Evolutionary conservation across 2,797 vertebrate genomes (phyloP).

Genomic region (Rhadinocentrus ornatus): DNA sequence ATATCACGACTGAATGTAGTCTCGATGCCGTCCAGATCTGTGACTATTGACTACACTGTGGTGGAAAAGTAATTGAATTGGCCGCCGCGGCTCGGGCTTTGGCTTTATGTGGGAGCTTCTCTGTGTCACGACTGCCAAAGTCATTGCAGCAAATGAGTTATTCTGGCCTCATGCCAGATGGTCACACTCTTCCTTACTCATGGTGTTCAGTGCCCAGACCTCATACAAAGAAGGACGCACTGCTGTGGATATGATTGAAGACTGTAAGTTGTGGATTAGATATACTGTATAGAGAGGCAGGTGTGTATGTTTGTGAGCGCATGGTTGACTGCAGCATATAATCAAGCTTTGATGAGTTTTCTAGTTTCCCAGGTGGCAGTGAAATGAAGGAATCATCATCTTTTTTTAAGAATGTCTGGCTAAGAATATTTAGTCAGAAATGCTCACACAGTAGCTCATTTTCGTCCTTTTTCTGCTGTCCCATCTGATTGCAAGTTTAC

Average conservation of each 20-base stretch:
- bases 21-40: slow-evolving; percentile 48
- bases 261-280: slow-evolving; percentile 67
- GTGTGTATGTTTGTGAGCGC: slow-evolving; percentile 43
- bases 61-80: slow-evolving; percentile 71
- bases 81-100: slow-evolving; percentile 58
- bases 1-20: slow-evolving; percentile 41
- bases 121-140: slow-evolving; percentile 69
- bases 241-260: slow-evolving; percentile 60
- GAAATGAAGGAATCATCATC: slow-evolving; percentile 67
- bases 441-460: slow-evolving; percentile 18
- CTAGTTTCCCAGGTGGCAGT: slow-evolving; percentile 67
- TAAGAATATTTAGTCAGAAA: slow-evolving; percentile 58
- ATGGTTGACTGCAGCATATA: slow-evolving; percentile 60
- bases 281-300: slow-evolving; percentile 32
- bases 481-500: background rate
- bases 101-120: slow-evolving; percentile 65
- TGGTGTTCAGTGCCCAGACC: slow-evolving; percentile 51
- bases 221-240: slow-evolving; percentile 55
- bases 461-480: slow-evolving; percentile 9
- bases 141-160: slow-evolving; percentile 81
- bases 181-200: slow-evolving; percentile 45
- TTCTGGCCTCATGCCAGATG: slow-evolving; percentile 68
- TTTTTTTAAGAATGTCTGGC: slow-evolving; percentile 65
- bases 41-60: slow-evolving; percentile 46
- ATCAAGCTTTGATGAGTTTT: slow-evolving; percentile 77